Evolutionary conservation across 1,140 invertebrate species (phyloP), one percentile per base, ranked within the genome.

Genomic region (Hylyphantes graminicola): DNA sequence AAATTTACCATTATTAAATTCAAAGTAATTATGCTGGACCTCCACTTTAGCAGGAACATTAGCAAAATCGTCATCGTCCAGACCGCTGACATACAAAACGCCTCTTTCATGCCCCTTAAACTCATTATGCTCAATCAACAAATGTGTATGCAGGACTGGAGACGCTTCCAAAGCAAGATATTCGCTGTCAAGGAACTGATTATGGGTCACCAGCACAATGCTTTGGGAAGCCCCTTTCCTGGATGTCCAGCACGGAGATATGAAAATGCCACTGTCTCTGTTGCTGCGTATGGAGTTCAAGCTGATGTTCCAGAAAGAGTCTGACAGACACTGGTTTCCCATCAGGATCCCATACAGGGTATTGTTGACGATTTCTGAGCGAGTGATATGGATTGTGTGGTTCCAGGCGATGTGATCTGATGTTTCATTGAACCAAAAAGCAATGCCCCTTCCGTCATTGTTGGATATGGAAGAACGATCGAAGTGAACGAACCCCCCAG

Each of bases 11-110:
- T 91, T 92, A 89, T 99, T 99, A 11, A 94, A 91, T 77, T 93
- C 92, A 89, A 99, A 98, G 88, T 94, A 93, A 89, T 99, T 99
- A 87, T 97, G 93, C 87, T 94, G 93, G 72, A 99, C 94, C 13
- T 93, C 86, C 65, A 99, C 91, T 84, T 93, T 91, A 0, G 93
- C 93, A 0, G 93, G 94, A 21, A 92, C 91, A 64, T 91, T 88
- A 87, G 95, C 94, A 89, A 76, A 86, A 10, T 87, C 68, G 55
- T 86, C 72, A 55, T 79, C 59, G 84, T 86, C 86, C 91, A 90
- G 7, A 95, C 94, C 91, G 98, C 99, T 88, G 94, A 93, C 94
- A 53, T 96, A 92, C 51, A 99, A 91, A 17, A 94, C 94, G 15
- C 97, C 97, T 87, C 94, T 94, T 61, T 90, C 90, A 53, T 98